Base-by-base conservation (phyloP, 2,888 invertebrate genomes). In the Agrotis puta region DNA sequence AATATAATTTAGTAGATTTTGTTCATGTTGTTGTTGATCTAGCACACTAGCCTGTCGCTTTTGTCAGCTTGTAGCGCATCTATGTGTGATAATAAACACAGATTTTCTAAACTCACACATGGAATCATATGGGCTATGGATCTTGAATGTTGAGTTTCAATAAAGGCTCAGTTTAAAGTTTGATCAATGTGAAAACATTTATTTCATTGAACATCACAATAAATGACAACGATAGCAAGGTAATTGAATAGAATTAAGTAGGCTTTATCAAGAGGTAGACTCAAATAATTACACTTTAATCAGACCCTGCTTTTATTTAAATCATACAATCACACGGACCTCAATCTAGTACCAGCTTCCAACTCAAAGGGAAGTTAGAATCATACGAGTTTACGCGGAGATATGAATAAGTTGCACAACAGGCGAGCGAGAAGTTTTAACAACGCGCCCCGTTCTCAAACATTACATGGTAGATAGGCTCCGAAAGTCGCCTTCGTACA, bases 391-490 rank as follows among this genome's bases (percentile, higher is more conserved):
- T 82, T 53, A 27, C 14, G 56, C n/a, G 47, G 43, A 63, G 54
- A 67, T 67, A 72, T 72, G 82, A 78, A 82, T 78, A 82, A 82
- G 43, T 82, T 61, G 53, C 63, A 59, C 58, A 53, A 66, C 58
- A 70, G 54, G 50, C 22, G 47, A 53, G 43, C 59, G 43, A 20
- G 22, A 50, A 79, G 53, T 62, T 64, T 20, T 53, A 71, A 48
- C 66, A 50, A 57, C 45, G 48, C 54, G 33, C 18, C 59, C n/a
- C 45, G 18, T 43, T 39, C 3, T 13, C 7, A 53, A 16, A 24
- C 39, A 14, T 14, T 14, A 56, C 27, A 13, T n/a, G 5, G 2
- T 1, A 2, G 27, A 9, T 13, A 22, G 11, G 5, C n/a, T 27
- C 27, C 11, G 54, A 13, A 54, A 27, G 54, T 24, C 39, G 39